phyloP scores from a whole-genome alignment of 2,113 vertebrate genomes.

The Micronycteris hirsuta region DNA sequence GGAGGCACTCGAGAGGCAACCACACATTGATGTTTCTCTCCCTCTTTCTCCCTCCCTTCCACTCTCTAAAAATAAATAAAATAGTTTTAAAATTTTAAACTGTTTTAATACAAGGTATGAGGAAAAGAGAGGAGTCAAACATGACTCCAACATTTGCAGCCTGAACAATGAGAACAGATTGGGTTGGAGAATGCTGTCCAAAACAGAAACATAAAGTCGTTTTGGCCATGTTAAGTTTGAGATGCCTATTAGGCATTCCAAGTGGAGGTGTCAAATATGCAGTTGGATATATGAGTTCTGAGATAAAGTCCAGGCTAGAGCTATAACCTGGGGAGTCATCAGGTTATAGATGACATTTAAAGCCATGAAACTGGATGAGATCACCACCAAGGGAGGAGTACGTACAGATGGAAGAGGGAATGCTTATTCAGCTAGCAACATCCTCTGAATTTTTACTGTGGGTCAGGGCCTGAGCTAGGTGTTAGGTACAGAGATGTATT shows the following conservation, averaged over 20 bases:
- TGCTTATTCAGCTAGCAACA: constrained; percentile 30
- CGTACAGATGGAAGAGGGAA: not conserved
- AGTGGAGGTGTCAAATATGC: constrained; percentile 3
- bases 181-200: not conserved
- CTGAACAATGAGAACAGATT: not conserved
- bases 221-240: not conserved
- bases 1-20: no score
- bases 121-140: not conserved
- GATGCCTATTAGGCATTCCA: not conserved
- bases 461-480: not conserved
- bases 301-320: constrained; percentile 41
- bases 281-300: constrained; percentile 28
- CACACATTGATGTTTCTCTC: no score
- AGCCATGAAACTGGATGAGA: constrained; percentile 36
- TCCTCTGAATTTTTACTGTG: not conserved
- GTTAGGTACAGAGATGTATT: not conserved
- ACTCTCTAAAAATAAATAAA: no score
- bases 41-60: no score
- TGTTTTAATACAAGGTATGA: not conserved
- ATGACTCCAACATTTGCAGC: not conserved
- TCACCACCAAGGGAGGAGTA: constrained; percentile 39
- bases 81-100: no score
- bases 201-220: not conserved
- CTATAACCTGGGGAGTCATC: constrained; percentile 58
- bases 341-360: constrained; percentile 41